A percentile compares a stretch with the other conserved stretches of the same genome.
Conservation (phyloP, 2,888 invertebrate genomes). For the Coleophora deauratella region DNA sequence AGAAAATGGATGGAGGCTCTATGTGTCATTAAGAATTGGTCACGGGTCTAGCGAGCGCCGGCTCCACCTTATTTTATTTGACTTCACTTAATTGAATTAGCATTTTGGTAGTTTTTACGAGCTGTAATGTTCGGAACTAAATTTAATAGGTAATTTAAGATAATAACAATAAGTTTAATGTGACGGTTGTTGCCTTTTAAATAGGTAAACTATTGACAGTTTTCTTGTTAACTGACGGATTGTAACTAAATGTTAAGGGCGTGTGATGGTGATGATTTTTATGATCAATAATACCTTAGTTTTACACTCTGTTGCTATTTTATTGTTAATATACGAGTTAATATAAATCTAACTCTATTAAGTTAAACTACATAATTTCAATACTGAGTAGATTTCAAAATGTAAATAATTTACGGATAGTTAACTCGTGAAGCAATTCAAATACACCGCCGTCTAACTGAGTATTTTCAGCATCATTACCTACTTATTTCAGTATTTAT, state of each 20-base stretch:
- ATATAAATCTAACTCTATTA: no score
- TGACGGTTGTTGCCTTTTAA: conserved; percentile 51
- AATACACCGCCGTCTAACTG: no score
- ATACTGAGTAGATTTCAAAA: no score
- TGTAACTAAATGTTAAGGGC: no score
- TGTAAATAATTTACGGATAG: no score
- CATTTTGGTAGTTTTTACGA: conserved; percentile 64
- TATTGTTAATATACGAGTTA: no score
- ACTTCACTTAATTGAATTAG: conserved; percentile 70
- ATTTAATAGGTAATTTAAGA: conserved; percentile 49
- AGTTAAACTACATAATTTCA: no score
- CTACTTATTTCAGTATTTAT: conserved; percentile 12
- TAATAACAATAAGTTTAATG: conserved; percentile 62
- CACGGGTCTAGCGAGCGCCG: conserved; percentile 51
- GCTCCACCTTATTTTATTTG: conserved; percentile 59
- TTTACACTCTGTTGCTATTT: no score
- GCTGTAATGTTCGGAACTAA: conserved; percentile 61
- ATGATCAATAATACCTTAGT: no score
- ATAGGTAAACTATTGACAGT: conserved; percentile 17
- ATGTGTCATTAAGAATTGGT: conserved; percentile 72
- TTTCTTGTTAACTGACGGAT: no score
- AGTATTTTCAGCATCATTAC: conserved; percentile 1
- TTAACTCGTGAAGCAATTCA: no score
- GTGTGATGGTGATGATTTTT: no score
- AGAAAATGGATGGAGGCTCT: conserved; percentile 69